Evolutionary conservation across 2,797 vertebrate species (phyloP).

Genomic region (Austrolebias charrua): DNA sequence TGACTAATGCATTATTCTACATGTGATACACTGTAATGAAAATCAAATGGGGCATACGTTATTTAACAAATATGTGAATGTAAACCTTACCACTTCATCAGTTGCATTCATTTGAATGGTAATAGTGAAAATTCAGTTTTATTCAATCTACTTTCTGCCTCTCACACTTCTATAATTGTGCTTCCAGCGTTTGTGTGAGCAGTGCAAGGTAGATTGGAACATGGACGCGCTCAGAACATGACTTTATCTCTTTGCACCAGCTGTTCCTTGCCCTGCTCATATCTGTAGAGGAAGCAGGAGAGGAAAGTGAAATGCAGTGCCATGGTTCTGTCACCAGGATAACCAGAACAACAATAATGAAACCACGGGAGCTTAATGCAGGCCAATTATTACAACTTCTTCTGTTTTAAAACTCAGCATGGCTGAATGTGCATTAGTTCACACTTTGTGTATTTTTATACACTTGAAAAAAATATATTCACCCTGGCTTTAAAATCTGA

Average conservation of each 20-base stretch:
- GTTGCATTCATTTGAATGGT: constrained; percentile 43
- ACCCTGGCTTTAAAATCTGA: not conserved
- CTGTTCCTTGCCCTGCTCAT: constrained; percentile 81
- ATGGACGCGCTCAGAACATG: constrained; percentile 70
- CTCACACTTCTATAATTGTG: constrained; percentile 77
- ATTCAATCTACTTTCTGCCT: constrained; percentile 79
- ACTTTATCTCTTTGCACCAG: constrained; percentile 87
- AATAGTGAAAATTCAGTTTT: constrained; percentile 69
- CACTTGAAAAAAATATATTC: not conserved
- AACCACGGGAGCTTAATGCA: constrained; percentile 53
- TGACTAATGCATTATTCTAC: constrained; percentile 45
- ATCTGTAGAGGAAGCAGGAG: constrained; percentile 73
- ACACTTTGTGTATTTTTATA: constrained; percentile 28
- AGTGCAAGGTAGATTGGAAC: constrained; percentile 74
- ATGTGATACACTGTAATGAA: constrained; percentile 22
- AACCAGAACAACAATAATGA: constrained; percentile 32
- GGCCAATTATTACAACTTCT: constrained; percentile 59
- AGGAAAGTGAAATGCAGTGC: constrained; percentile 68
- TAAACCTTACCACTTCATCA: constrained; percentile 35
- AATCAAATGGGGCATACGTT: constrained; percentile 45
- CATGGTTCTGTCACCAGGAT: constrained; percentile 47
- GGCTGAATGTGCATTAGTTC: constrained; percentile 26
- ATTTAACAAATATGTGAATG: constrained; percentile 27
- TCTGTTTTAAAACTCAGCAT: constrained; percentile 35
- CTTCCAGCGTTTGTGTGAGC: constrained; percentile 70